Conservation (phyloP, 2,888 invertebrate species). For the Agonopterix subpropinquella region DNA sequence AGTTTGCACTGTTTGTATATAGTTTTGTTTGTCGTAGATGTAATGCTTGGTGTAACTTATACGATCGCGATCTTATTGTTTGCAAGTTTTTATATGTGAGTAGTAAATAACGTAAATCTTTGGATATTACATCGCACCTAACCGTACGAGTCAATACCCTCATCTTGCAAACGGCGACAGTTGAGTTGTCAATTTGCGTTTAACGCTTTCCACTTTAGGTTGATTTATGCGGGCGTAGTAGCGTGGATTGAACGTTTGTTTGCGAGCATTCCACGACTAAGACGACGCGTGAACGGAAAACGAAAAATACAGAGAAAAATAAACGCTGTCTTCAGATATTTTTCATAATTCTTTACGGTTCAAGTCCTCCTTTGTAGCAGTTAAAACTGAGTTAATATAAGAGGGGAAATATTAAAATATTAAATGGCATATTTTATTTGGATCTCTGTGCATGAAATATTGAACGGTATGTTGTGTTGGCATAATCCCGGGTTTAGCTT, state of each 20-base stretch:
- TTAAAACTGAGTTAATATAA: no score
- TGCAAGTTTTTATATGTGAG: no score
- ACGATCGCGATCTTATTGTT: no score
- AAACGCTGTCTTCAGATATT: neutral
- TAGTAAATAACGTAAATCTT: neutral
- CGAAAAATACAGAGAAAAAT: slow-evolving; percentile 19
- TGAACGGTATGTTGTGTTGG: neutral
- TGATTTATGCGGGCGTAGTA: slow-evolving; percentile 37
- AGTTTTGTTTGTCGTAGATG: no score
- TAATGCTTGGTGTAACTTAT: no score
- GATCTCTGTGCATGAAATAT: neutral
- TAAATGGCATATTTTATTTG: neutral
- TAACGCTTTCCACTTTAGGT: slow-evolving; percentile 34
- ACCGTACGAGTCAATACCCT: slow-evolving; percentile 23
- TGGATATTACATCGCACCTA: slow-evolving; percentile 3
- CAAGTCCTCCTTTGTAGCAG: no score
- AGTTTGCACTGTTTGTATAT: no score
- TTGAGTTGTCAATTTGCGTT: slow-evolving; percentile 52
- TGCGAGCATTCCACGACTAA: slow-evolving; percentile 14
- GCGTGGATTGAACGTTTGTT: slow-evolving; percentile 35
- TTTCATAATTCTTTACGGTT: no score
- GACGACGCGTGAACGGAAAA: slow-evolving; percentile 18
- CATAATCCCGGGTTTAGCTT: neutral
- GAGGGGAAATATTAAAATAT: no score
- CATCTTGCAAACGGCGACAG: slow-evolving; percentile 33